Evolutionary conservation across 2,888 invertebrate species (phyloP), one percentile per base, ranked within the genome.

Genomic region (Adela reaumurella): DNA sequence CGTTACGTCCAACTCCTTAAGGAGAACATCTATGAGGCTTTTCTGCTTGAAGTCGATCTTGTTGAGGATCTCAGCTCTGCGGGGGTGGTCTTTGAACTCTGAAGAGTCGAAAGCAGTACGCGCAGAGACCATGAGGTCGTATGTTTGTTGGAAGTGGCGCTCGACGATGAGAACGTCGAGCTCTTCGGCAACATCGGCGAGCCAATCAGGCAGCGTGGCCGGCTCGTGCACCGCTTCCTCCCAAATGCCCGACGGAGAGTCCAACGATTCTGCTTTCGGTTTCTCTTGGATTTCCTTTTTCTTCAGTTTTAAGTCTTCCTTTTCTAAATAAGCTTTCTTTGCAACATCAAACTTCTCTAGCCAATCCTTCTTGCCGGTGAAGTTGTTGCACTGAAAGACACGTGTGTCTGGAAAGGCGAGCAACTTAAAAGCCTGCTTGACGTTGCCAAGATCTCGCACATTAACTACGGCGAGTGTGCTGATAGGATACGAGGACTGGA

Each of bases 101-200:
- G 71, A 72, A 11, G 65, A 64, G 48, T 65, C 69, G 50, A 80
- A 62, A 29, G 67, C 63, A 49, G 67, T 71, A 53, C 78, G 77
- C 17, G 80, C 77, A 48, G 65, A 63, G 20, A 90, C 88, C 56
- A 97, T 84, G 14, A 95, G 76, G 54, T 86, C 84, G 55, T 94
- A 89, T 1, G 96, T 95, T 62, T 92, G 93, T 67, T 96, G 94
- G 63, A 97, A 97, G 69, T 97, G 94, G 58, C 97, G 84, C 70
- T 97, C 95, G 1, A 97, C 97, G 55, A 97, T 92, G 58, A 90
- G 86, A 14, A 97, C 95, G 77, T 98, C 96, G 49, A 98, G 77
- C 68, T 97, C 97, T 67, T 97, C 97, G 1, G 93, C 89, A 3
- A 93, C 87, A 68, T 97, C 95, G 50, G 87, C 71, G 49, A 97